Evolutionary conservation across 2,113 vertebrate species (phyloP).

Genomic region (Austrofundulus limnaeus): DNA sequence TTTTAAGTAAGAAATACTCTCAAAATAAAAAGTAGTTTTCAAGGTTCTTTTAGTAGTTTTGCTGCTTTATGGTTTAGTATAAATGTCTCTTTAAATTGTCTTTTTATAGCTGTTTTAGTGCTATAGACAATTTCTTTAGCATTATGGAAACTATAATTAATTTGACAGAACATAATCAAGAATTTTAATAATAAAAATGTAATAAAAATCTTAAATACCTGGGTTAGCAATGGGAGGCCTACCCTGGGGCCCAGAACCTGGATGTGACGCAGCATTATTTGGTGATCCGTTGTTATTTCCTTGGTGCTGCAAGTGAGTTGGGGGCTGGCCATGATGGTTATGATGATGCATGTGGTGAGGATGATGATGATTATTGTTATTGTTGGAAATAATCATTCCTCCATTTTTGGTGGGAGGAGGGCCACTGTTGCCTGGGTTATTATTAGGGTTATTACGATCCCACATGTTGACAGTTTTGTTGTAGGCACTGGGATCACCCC

Average conservation of each 20-base stretch:
- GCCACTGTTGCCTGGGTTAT: slow-evolving; percentile 82
- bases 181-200: too few species aligned
- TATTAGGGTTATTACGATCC: slow-evolving; percentile 93
- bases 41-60: too few species aligned
- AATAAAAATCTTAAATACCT: slow-evolving; percentile 67
- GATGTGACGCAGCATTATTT: slow-evolving; percentile 83
- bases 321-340: slow-evolving; percentile 77
- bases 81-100: too few species aligned
- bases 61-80: too few species aligned
- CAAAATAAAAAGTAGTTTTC: too few species aligned
- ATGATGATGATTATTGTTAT: slow-evolving; percentile 73
- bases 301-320: slow-evolving; percentile 79
- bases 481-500: slow-evolving; percentile 92
- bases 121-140: too few species aligned
- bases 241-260: slow-evolving; percentile 83
- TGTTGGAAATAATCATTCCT: slow-evolving; percentile 64
- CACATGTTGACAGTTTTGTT: slow-evolving; percentile 96
- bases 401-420: slow-evolving; percentile 84
- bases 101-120: background rate
- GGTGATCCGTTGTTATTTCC: slow-evolving; percentile 82
- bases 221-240: slow-evolving; percentile 88
- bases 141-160: background rate
- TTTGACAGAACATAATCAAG: too few species aligned
- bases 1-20: too few species aligned
- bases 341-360: slow-evolving; percentile 71